Evolutionary conservation across 1,140 invertebrate species (phyloP).

Genomic region (Aphelenchoides fujianensis): DNA sequence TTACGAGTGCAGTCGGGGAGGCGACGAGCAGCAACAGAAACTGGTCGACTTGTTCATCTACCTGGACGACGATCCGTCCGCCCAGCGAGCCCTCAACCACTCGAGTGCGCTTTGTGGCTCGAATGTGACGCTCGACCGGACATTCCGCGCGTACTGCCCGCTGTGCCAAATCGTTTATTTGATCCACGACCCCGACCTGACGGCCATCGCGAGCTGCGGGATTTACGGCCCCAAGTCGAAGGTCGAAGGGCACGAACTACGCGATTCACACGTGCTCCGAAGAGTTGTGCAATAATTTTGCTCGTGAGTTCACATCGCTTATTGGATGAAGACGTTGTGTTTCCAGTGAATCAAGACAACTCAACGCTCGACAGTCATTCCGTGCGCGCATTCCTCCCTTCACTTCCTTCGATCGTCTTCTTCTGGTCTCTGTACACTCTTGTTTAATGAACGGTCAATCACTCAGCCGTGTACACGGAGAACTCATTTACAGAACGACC

Average conservation of each 20-base stretch:
- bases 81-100: neutral
- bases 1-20: slow-evolving; percentile 10
- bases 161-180: slow-evolving; percentile 5
- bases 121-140: neutral
- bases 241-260: neutral
- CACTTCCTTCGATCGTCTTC: neutral
- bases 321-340: neutral
- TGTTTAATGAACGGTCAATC: neutral
- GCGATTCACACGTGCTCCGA: neutral
- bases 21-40: neutral
- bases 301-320: neutral
- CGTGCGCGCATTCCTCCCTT: neutral
- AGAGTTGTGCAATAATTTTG: slow-evolving; percentile 14
- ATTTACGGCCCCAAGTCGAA: neutral
- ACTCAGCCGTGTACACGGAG: neutral
- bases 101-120: neutral
- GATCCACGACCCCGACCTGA: neutral
- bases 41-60: neutral
- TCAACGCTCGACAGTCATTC: neutral
- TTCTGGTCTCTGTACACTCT: neutral
- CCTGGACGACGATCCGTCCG: neutral
- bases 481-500: neutral
- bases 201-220: neutral
- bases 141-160: neutral
- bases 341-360: slow-evolving; percentile 14